Percentiles rank a stretch among this genome's conserved stretches.
Evolutionary conservation across 2,113 vertebrate genomes (phyloP).

Genomic region (Rhea pennata): DNA sequence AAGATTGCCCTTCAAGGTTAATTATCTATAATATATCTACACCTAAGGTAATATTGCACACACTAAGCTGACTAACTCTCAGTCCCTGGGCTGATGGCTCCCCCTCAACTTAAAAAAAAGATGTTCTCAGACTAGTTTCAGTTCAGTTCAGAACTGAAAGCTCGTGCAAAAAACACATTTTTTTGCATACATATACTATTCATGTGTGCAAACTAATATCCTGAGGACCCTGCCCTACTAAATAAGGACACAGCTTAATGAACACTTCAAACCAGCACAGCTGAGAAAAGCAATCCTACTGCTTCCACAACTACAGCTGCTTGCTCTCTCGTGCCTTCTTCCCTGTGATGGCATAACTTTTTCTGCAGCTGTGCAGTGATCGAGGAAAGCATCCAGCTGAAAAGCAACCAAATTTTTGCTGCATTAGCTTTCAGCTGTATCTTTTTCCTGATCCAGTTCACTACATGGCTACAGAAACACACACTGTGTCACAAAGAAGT

Average conservation of each 20-base stretch:
- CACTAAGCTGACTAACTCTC: background rate
- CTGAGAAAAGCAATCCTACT: background rate
- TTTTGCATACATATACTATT: background rate
- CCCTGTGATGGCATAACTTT: background rate
- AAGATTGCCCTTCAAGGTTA: background rate
- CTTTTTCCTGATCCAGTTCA: background rate
- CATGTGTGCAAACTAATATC: accelerated
- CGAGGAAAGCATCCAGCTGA: background rate
- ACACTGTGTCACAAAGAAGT: background rate
- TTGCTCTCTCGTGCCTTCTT: background rate
- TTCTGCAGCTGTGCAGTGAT: slow-evolving; percentile 28
- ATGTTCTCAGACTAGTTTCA: background rate
- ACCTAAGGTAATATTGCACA: background rate
- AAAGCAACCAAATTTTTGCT: slow-evolving; percentile 11
- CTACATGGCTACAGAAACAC: background rate
- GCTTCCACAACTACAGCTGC: background rate
- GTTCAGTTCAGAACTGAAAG: background rate
- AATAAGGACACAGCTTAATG: background rate
- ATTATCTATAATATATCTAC: background rate
- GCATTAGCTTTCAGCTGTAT: background rate
- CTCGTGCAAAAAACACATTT: background rate
- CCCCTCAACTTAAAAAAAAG: background rate
- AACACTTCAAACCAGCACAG: background rate
- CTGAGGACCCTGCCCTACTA: background rate
- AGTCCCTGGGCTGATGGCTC: background rate